Conservation (phyloP, 1,140 invertebrate species). For the Microplitis mediator region DNA sequence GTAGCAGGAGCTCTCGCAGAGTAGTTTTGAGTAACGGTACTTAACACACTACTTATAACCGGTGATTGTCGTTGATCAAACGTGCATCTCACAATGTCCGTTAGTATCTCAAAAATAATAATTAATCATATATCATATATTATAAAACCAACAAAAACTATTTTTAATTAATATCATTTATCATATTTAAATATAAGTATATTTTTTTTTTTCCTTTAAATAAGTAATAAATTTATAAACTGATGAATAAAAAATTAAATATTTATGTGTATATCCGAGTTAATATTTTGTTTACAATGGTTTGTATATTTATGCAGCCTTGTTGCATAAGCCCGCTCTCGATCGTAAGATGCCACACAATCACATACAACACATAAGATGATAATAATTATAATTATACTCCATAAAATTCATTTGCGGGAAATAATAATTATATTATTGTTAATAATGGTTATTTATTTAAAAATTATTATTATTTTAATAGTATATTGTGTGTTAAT, state of each 20-base stretch:
- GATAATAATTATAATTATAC: conserved; percentile 5
- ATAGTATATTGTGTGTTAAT: background rate
- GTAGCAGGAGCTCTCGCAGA: background rate
- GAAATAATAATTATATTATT: conserved; percentile 31
- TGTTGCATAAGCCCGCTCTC: conserved; percentile 46
- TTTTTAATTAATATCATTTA: no score
- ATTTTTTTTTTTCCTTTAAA: no score
- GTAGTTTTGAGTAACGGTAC: conserved; percentile 17
- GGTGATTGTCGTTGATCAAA: background rate
- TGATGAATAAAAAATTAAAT: no score
- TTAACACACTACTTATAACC: background rate
- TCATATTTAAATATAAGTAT: no score
- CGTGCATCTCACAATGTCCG: background rate
- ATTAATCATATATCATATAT: no score
- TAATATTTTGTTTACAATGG: conserved; percentile 38
- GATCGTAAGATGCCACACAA: conserved; percentile 8
- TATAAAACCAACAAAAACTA: no score
- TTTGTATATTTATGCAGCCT: conserved; percentile 43
- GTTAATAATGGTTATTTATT: background rate
- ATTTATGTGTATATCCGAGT: no score
- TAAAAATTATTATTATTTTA: background rate
- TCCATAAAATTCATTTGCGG: conserved; percentile 35
- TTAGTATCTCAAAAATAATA: no score
- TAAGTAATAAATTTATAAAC: no score
- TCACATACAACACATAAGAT: background rate